Evolutionary conservation across 2,113 vertebrate species (phyloP).

Genomic region (Stegostoma tigrinum): DNA sequence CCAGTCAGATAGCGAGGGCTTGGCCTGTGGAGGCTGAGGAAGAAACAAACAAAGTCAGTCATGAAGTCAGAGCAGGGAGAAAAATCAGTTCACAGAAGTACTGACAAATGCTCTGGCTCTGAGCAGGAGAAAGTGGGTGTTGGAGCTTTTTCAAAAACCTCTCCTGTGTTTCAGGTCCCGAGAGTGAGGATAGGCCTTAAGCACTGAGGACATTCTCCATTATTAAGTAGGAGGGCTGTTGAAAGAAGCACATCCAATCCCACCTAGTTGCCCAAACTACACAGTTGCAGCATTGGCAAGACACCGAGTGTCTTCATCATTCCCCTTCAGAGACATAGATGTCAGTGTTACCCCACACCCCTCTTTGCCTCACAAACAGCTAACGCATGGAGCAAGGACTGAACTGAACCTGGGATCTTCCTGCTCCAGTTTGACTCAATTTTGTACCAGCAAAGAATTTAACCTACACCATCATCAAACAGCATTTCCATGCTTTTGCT

Average conservation of each 20-base stretch:
- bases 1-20: constrained; percentile 19
- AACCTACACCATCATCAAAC: neutral
- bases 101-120: neutral
- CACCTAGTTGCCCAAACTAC: neutral
- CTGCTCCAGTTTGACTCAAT: neutral
- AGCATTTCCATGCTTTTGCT: neutral
- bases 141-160: neutral
- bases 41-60: neutral
- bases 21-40: constrained; percentile 6
- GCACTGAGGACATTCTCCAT: neutral
- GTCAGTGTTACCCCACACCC: neutral
- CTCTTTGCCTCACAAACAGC: neutral
- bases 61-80: neutral
- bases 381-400: neutral
- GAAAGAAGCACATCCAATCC: neutral
- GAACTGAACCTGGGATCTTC: neutral
- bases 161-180: neutral
- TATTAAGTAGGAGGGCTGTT: neutral
- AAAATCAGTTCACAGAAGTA: neutral
- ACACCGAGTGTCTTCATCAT: neutral
- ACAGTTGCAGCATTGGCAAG: neutral
- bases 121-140: neutral
- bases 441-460: neutral
- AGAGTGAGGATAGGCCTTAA: neutral
- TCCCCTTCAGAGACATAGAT: neutral